phyloP scores from a whole-genome alignment of 2,113 vertebrate genomes.

The Emydura subglobosa region DNA sequence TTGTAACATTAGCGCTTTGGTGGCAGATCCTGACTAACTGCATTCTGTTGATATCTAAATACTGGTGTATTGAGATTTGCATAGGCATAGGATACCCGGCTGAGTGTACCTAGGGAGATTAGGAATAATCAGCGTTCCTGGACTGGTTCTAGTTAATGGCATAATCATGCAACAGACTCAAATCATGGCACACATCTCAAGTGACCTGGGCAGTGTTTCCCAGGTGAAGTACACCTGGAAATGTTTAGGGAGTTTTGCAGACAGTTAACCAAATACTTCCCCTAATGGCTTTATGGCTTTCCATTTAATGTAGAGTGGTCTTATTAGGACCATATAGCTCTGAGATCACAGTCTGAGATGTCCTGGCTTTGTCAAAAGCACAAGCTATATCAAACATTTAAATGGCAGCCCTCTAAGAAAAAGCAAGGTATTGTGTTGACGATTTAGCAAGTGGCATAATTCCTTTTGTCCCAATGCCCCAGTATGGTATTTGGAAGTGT shows the following conservation, averaged over 20 bases:
- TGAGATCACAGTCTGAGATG: too few relatives aligned
- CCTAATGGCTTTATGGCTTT: not conserved
- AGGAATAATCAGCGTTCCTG: not conserved
- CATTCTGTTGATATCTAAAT: not conserved
- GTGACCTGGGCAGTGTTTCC: not conserved
- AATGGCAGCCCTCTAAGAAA: not conserved
- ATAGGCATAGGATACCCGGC: not conserved
- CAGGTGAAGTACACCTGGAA: not conserved
- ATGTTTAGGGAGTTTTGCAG: not conserved
- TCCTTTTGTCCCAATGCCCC: not conserved
- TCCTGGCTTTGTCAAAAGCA: too few relatives aligned
- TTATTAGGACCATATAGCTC: not conserved
- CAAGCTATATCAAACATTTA: not conserved
- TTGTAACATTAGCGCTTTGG: not conserved
- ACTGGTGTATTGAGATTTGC: slow-evolving; percentile 9
- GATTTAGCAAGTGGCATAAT: not conserved
- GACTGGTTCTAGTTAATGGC: not conserved
- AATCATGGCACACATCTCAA: not conserved
- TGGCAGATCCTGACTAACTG: not conserved
- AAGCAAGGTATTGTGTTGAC: not conserved
- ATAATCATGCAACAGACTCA: not conserved
- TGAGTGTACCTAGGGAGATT: not conserved
- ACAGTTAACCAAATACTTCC: not conserved
- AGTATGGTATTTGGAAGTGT: not conserved
- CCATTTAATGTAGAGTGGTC: not conserved